Conservation (phyloP, 2,797 vertebrate species). For the Eospalax fontanierii region DNA sequence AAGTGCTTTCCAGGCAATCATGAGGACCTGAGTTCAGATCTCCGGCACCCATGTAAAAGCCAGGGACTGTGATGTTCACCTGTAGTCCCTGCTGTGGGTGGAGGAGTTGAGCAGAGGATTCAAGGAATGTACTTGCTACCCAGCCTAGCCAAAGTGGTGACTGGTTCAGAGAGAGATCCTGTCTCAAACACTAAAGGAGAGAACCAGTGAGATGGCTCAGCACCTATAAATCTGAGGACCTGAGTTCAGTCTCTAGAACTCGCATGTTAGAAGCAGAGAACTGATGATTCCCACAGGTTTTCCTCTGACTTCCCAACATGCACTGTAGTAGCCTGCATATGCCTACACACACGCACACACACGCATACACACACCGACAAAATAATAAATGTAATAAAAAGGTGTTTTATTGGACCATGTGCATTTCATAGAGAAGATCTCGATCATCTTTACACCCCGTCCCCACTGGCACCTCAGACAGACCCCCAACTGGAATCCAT, state of each 20-base stretch:
- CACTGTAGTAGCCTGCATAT: too few species aligned
- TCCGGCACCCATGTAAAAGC: neutral
- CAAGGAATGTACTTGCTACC: neutral
- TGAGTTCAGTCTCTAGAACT: neutral
- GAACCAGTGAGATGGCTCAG: neutral
- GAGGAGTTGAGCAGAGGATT: too few species aligned
- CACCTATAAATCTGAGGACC: too few species aligned
- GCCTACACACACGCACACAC: neutral
- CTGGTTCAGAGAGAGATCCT: neutral
- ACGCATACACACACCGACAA: too few species aligned
- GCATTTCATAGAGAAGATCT: too few species aligned
- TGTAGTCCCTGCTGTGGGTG: too few species aligned
- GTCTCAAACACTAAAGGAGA: neutral
- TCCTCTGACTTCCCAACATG: neutral
- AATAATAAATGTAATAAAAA: too few species aligned
- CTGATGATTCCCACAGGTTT: neutral
- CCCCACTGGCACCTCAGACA: too few species aligned
- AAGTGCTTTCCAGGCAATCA: neutral
- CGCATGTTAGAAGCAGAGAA: neutral
- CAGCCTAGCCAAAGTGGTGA: neutral
- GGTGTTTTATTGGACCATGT: too few species aligned
- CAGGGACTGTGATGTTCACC: neutral
- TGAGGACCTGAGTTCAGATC: neutral
- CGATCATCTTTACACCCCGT: too few species aligned
- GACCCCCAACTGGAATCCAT: too few species aligned